Evolutionary conservation across 2,113 vertebrate species (phyloP), one percentile per base, ranked within the genome.

Genomic region (Eudyptes chrysolophus): DNA sequence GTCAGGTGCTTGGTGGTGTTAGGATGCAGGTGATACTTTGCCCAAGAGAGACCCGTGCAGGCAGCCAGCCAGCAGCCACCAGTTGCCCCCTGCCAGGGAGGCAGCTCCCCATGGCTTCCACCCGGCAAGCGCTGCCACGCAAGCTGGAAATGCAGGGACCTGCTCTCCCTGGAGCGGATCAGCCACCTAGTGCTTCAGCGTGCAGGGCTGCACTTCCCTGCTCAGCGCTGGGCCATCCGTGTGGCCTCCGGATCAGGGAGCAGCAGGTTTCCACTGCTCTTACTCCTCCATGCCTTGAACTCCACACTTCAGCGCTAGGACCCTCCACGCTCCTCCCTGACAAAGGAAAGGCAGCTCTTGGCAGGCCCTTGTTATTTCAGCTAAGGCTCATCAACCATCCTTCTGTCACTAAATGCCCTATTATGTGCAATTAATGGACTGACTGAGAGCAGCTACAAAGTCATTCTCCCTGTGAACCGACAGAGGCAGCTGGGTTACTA

Each of bases 351-450:
- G 0, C 70, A 68, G 96, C 92, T 91, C 88, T 94, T 94, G 92
- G 95, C 97, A 97, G 94, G 68, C 80, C 91, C 95, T 76, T 89
- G 94, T 96, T 97, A 97, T 97, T 97, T 91, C 97, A 97, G 97
- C 97, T 88, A 95, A 94, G 97, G 96, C 95, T 97, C 95, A 97
- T 98, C 97, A 97, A 74, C 95, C 94, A 90, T 88, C 95, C 95
- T 97, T 96, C 97, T 98, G 97, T 96, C 97, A 98, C 95, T 97
- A 95, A 97, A 96, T 68, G 94, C 95, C 97, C 97, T 96, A 96
- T 97, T 97, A 98, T 97, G 95, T 84, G 97, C 97, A 97, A 97
- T 97, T 98, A 97, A 97, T 90, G 92, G 97, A 86, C 95, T 97
- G 95, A 58, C 95, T 86, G 92, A 94, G 93, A 97, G 81, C 80